These are phyloP conservation scores for Antennarius striatus DNA, from an alignment of 2,113 vertebrate species.

Conservation along the genomic window DNA sequence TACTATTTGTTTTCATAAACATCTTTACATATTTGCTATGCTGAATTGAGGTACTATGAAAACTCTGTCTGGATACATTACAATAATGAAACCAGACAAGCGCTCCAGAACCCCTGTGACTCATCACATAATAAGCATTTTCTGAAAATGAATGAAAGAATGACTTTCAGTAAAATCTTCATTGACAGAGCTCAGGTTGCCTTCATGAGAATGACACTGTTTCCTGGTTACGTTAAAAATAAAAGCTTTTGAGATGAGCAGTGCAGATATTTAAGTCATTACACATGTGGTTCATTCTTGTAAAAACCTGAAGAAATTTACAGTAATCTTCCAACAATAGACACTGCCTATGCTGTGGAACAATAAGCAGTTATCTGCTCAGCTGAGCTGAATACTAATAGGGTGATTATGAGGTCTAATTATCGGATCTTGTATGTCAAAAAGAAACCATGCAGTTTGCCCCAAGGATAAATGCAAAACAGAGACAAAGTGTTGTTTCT, in stretches of 20 bases:
- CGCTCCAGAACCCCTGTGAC: no score
- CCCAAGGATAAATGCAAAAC: constrained; percentile 64
- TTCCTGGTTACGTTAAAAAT: constrained; percentile 15
- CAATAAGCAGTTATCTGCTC: constrained; percentile 60
- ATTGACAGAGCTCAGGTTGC: no score
- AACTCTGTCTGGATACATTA: no score
- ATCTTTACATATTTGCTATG: no score
- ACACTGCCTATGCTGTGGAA: constrained; percentile 46
- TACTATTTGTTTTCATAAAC: no score
- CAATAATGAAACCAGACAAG: no score
- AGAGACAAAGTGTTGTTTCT: constrained; percentile 66
- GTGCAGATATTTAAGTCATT: constrained; percentile 27
- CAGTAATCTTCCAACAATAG: constrained; percentile 58
- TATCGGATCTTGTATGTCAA: constrained; percentile 75
- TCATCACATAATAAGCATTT: no score
- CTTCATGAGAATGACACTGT: neutral
- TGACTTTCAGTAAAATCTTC: no score
- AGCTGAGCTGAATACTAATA: constrained; percentile 75
- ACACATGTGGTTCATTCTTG: constrained; percentile 40
- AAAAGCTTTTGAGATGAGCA: constrained; percentile 37
- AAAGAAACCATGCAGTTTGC: constrained; percentile 56
- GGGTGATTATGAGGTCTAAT: constrained; percentile 74
- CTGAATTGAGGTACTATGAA: no score
- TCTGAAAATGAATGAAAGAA: no score
- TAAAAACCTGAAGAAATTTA: constrained; percentile 48